Evolutionary conservation across 2,797 vertebrate species (phyloP).

Genomic region (Simalia tracyae): DNA sequence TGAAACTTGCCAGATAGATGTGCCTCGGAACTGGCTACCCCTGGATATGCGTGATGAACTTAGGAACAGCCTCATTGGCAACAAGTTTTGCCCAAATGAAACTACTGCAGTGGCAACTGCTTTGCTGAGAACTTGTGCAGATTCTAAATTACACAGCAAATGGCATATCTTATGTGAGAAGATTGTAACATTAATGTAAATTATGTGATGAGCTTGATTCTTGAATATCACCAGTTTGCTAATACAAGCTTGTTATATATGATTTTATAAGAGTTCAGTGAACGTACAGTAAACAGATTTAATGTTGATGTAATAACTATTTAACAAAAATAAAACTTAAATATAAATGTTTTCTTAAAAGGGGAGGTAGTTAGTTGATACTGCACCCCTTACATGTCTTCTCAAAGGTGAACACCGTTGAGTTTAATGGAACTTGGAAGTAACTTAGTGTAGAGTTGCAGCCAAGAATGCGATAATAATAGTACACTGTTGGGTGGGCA

Average conservation of each 20-base stretch:
- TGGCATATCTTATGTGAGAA: constrained; percentile 80
- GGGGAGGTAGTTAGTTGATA: not conserved
- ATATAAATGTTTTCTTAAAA: not conserved
- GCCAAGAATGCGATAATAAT: not conserved
- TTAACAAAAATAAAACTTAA: not conserved
- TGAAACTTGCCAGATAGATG: constrained; percentile 75
- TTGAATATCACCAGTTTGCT: not conserved
- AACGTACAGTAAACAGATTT: not conserved
- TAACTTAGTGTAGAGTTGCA: not conserved
- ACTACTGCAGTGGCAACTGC: constrained; percentile 53
- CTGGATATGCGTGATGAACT: constrained; percentile 70
- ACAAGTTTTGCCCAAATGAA: constrained; percentile 80
- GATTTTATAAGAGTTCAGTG: not conserved
- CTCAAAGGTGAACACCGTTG: not conserved
- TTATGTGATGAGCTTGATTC: constrained; percentile 15
- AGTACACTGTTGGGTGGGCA: not conserved
- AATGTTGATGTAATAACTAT: not conserved
- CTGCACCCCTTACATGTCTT: not conserved
- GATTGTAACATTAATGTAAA: constrained; percentile 80
- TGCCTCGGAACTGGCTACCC: constrained; percentile 81
- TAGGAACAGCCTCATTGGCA: constrained; percentile 74
- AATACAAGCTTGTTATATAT: not conserved
- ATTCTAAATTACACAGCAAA: constrained; percentile 64
- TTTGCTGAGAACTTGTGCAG: constrained; percentile 67
- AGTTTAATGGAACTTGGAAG: not conserved